phyloP scores from a whole-genome alignment of 1,140 invertebrate genomes.

The Ericerus pela region DNA sequence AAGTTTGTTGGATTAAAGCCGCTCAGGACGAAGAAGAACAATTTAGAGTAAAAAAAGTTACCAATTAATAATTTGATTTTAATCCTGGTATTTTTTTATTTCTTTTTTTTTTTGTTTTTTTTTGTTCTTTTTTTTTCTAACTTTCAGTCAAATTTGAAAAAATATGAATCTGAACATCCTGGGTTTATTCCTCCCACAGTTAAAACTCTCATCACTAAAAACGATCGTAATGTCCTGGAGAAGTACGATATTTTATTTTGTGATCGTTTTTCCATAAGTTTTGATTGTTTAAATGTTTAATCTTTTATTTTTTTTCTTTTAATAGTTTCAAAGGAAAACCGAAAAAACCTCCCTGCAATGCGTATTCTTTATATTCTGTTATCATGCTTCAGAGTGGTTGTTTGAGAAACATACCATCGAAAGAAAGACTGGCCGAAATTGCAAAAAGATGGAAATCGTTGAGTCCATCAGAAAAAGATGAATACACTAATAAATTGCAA shows the following conservation, averaged over 20 bases:
- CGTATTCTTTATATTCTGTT: background rate
- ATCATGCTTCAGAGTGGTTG: background rate
- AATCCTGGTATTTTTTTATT: too few species aligned
- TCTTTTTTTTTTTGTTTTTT: too few species aligned
- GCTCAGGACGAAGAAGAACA: background rate
- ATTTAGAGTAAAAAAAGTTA: too few species aligned
- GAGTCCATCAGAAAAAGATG: background rate
- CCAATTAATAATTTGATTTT: too few species aligned
- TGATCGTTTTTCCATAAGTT: background rate
- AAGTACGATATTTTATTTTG: background rate
- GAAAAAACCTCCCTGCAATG: background rate
- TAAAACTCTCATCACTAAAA: background rate
- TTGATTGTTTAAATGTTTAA: too few species aligned
- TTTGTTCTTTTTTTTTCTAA: too few species aligned
- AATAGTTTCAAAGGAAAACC: background rate
- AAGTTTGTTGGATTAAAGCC: background rate
- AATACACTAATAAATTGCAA: background rate
- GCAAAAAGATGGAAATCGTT: background rate
- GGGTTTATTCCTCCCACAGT: background rate
- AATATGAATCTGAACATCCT: conserved; percentile 1
- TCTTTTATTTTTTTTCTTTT: background rate
- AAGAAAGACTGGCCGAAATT: conserved; percentile 1
- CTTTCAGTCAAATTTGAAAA: background rate
- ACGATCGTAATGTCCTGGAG: background rate
- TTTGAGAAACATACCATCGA: background rate